Base-by-base conservation (phyloP, 2,797 vertebrate genomes). In the Paedocypris micromegethes region DNA sequence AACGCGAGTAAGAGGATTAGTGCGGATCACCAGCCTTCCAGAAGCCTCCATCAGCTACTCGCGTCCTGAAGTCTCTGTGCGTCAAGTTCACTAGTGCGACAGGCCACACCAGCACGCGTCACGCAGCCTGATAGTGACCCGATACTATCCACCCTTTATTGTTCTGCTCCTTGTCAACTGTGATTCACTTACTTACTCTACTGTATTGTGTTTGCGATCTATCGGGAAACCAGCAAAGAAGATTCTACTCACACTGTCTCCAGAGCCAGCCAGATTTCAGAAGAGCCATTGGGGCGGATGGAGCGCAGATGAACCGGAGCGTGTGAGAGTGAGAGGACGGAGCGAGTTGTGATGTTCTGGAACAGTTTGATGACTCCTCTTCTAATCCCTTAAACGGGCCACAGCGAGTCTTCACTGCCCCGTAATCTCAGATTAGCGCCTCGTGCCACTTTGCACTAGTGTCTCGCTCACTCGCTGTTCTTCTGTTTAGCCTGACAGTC, bases 181-280 rank as follows among this genome's bases (percentile, higher is more conserved):
- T 23, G 23, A 23, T 23, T 23, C 23, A 1, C 23, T 23, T 1
- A 1, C 23, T 23, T 23, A 23, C 23, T 23, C 23, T 23, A 23
- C 23, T 23, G 23, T 23, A 23, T 23, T 23, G 23, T 23, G 23
- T 23, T 23, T 23, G 23, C 23, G 23, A 23, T 23, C 23, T 23
- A 23, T 23, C 23, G 23, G 23, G 23, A 23, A 23, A 38, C 8
- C 2, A 44, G 7, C 61, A 3, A 72, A 70, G 3, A 49, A 3
- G 45, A 6, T 5, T 42, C 0, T 41, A 88, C 89, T 90, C 74
- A 91, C 89, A 87, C 68, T 91, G 87, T 77, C 90, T 86, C 90
- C 90, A 91, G 51, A 91, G 77, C 89, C 88, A 90, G 68, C 89
- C 89, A 2, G 89, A 89, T 78, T 78, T 91, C 76, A 91, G 75